phyloP scores from a whole-genome alignment of 2,888 invertebrate species.

The Orthonychiurus folsomi region DNA sequence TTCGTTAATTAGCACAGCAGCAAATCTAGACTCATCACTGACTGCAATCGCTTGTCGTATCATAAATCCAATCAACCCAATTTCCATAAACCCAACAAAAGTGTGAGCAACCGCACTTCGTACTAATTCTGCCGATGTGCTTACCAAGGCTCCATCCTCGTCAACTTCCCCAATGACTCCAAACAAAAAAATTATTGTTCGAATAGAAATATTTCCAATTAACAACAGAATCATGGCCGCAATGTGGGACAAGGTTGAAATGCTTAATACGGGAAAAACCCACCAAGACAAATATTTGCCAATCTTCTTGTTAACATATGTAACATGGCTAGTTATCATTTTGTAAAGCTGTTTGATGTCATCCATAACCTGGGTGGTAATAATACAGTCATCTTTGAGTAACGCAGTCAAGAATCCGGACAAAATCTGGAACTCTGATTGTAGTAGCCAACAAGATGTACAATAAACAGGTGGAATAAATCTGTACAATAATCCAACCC shows the following conservation, averaged over 20 bases:
- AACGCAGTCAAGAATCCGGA: background rate
- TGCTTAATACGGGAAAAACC: background rate
- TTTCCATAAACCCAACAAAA: background rate
- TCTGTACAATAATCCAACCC: background rate
- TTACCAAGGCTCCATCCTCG: background rate
- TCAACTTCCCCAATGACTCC: background rate
- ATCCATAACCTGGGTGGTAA: background rate
- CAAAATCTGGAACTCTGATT: background rate
- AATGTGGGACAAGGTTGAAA: background rate
- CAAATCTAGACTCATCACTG: slow-evolving; percentile 3
- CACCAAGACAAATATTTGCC: background rate
- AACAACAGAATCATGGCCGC: background rate
- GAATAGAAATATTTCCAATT: background rate
- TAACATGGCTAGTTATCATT: background rate
- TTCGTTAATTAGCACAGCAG: background rate
- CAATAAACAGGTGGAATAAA: slow-evolving; percentile 2
- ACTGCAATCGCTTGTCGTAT: background rate
- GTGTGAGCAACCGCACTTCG: background rate
- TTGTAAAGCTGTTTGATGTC: slow-evolving; percentile 1
- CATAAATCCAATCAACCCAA: background rate
- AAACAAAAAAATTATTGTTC: background rate
- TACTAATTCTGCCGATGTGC: background rate
- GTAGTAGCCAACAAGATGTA: background rate
- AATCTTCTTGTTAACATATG: background rate
- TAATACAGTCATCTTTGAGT: background rate